These are phyloP conservation scores for Orthosia gracilis DNA, from an alignment of 2,888 invertebrate species.

Conservation along the genomic window DNA sequence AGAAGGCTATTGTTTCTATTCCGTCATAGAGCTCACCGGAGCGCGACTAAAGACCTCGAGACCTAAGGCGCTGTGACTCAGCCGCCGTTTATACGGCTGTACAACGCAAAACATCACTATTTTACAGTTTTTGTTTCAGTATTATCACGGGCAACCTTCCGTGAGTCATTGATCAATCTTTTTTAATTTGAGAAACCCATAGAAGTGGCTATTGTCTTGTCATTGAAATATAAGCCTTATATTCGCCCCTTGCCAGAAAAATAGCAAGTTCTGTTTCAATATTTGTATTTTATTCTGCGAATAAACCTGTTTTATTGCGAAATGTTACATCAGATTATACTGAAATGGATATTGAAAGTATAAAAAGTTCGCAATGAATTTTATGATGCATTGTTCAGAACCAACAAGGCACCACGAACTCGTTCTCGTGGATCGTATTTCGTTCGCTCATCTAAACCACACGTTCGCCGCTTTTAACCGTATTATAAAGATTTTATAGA, in stretches of 20 bases:
- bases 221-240: conserved; percentile 22
- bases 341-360: conserved; percentile 62
- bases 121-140: conserved; percentile 43
- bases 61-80: conserved; percentile 75
- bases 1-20: conserved; percentile 83
- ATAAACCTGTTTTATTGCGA: conserved; percentile 33
- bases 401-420: conserved; percentile 75
- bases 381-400: conserved; percentile 78
- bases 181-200: conserved; percentile 36
- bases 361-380: conserved; percentile 65
- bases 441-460: conserved; percentile 71
- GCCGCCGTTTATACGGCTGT: conserved; percentile 60
- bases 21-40: conserved; percentile 80
- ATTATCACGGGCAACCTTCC: conserved; percentile 42
- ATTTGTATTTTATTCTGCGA: conserved; percentile 11
- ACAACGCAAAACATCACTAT: conserved; percentile 49
- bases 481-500: conserved; percentile 60
- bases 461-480: conserved; percentile 61
- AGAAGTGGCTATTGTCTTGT: conserved; percentile 22
- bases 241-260: conserved; percentile 7
- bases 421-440: conserved; percentile 78
- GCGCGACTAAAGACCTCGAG: conserved; percentile 79
- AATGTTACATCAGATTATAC: conserved; percentile 51
- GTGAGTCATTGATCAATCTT: conserved; percentile 31
- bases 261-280: conserved; percentile 18